These are phyloP conservation scores for Geophilus truncorum DNA, from an alignment of 2,888 invertebrate genomes.

Conservation along the genomic window DNA sequence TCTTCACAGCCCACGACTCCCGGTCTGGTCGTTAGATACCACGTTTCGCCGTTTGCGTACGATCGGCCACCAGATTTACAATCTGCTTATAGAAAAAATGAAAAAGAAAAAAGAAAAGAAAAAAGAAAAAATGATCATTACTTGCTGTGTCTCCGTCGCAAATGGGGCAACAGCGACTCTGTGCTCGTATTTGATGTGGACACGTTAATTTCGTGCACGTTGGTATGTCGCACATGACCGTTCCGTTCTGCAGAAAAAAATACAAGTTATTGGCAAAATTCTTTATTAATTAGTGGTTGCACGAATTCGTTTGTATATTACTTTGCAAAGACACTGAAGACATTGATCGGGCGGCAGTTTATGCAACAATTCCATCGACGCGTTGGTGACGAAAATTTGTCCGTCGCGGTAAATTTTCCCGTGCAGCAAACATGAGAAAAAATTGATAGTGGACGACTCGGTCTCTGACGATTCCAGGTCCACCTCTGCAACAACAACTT, in stretches of 20 bases:
- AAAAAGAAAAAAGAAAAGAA: neutral
- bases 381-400: slow-evolving; percentile 15
- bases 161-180: neutral
- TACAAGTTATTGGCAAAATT: too few relatives aligned
- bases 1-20: neutral
- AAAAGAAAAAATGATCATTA: neutral
- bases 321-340: slow-evolving; percentile 25
- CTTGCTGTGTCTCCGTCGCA: neutral
- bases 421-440: slow-evolving; percentile 3
- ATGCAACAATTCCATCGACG: neutral
- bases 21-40: neutral
- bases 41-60: neutral
- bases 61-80: neutral
- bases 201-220: neutral
- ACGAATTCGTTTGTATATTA: neutral
- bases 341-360: slow-evolving; percentile 12
- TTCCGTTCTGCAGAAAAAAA: too few relatives aligned
- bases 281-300: neutral
- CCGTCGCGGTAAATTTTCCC: slow-evolving; percentile 4
- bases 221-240: neutral
- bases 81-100: neutral
- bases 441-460: neutral
- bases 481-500: neutral
- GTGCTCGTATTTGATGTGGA: neutral
- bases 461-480: neutral